phyloP scores from a whole-genome alignment of 2,888 invertebrate species.

The Eilema griseolum region DNA sequence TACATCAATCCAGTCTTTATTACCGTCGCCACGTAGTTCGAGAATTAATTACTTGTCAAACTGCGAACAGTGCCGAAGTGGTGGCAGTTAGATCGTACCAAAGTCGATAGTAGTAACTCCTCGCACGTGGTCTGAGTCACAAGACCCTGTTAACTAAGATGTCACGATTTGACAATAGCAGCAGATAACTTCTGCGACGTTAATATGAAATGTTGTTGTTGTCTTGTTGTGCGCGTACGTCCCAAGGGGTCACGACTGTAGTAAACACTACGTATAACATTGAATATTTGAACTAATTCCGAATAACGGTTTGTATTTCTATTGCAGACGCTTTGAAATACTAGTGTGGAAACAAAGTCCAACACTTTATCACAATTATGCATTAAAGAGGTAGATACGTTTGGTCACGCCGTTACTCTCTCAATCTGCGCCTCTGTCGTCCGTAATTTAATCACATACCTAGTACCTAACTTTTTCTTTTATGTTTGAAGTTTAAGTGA shows the following conservation, averaged over 20 bases:
- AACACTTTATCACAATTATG: too few relatives aligned
- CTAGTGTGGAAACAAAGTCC: neutral
- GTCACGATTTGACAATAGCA: slow-evolving; percentile 50
- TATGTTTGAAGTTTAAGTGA: too few relatives aligned
- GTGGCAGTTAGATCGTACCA: slow-evolving; percentile 51
- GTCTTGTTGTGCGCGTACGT: neutral
- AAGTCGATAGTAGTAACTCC: slow-evolving; percentile 58
- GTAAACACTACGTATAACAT: slow-evolving; percentile 19
- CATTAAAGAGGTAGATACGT: too few relatives aligned
- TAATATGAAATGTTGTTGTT: slow-evolving; percentile 29
- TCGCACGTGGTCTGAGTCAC: slow-evolving; percentile 58
- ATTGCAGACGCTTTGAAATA: too few relatives aligned
- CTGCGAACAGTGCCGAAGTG: slow-evolving; percentile 57
- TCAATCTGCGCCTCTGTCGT: too few relatives aligned
- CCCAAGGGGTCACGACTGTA: neutral
- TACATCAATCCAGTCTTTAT: slow-evolving; percentile 2
- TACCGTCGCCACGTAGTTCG: slow-evolving; percentile 31
- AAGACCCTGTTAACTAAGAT: slow-evolving; percentile 52
- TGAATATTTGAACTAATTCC: neutral
- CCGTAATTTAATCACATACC: too few relatives aligned
- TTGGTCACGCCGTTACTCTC: too few relatives aligned
- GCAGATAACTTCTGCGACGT: slow-evolving; percentile 47
- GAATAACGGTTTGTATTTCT: neutral
- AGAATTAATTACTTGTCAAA: slow-evolving; percentile 61
- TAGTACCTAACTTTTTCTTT: too few relatives aligned